Conservation (phyloP, 2,797 vertebrate genomes). For the Anguilla pacifica region DNA sequence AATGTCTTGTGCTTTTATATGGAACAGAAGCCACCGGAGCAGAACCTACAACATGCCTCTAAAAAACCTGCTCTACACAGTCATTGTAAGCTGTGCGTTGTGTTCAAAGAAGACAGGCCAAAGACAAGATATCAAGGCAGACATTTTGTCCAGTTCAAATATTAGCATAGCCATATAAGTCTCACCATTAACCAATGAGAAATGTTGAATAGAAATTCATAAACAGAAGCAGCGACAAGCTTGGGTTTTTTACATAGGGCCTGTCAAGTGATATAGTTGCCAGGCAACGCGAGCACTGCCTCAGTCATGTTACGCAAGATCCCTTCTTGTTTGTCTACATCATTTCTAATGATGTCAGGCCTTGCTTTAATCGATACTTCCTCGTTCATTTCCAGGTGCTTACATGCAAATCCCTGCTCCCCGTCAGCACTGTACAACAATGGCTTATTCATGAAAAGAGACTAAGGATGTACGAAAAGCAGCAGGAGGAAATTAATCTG, state of each 20-base stretch:
- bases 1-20: background rate
- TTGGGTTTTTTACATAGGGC: conserved; percentile 5
- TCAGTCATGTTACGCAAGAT: conserved; percentile 46
- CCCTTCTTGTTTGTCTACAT: background rate
- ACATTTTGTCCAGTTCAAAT: background rate
- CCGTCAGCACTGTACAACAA: background rate
- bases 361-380: background rate
- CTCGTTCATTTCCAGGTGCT: background rate
- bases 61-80: background rate
- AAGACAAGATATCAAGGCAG: background rate
- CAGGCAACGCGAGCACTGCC: conserved; percentile 41
- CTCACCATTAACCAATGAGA: background rate
- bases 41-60: background rate
- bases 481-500: background rate
- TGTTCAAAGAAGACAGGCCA: background rate
- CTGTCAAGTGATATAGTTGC: conserved; percentile 44
- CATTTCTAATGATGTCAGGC: conserved; percentile 22
- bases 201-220: background rate
- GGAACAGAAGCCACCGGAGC: background rate
- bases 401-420: background rate
- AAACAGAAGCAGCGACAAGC: background rate
- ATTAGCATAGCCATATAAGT: background rate
- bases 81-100: background rate
- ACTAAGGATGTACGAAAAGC: background rate
- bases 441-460: background rate